phyloP scores from a whole-genome alignment of 2,113 vertebrate genomes.

The Ageneiosus marmoratus region DNA sequence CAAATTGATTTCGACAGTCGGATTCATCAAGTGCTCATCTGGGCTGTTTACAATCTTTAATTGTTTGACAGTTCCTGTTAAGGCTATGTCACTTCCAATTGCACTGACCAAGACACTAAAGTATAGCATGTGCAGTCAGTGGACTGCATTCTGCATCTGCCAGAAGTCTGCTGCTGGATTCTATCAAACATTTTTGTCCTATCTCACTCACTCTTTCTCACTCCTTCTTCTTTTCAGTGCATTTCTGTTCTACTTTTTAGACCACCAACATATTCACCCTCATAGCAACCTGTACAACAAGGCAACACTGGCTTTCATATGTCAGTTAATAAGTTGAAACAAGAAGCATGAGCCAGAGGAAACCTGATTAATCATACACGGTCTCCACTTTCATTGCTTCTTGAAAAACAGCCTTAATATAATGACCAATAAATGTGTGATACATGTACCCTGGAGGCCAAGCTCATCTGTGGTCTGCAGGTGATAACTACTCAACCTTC shows the following conservation, averaged over 20 bases:
- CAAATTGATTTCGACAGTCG: constrained; percentile 68
- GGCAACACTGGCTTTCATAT: constrained; percentile 14
- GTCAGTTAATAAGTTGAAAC: constrained; percentile 30
- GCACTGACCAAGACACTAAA: constrained; percentile 56
- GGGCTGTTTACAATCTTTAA: constrained; percentile 72
- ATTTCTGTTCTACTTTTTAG: neutral
- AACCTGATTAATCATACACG: constrained; percentile 20
- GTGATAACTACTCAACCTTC: constrained; percentile 74
- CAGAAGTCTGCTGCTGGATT: constrained; percentile 47
- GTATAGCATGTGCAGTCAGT: constrained; percentile 54
- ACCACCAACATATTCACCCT: neutral
- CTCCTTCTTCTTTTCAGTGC: neutral
- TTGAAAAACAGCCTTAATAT: constrained; percentile 61
- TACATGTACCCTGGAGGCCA: constrained; percentile 63
- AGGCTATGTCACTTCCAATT: constrained; percentile 74
- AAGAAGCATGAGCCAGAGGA: constrained; percentile 34
- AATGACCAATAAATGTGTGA: constrained; percentile 66
- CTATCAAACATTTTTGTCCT: constrained; percentile 54
- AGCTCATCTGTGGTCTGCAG: constrained; percentile 68
- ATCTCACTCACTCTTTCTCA: constrained; percentile 36
- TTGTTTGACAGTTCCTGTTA: constrained; percentile 75
- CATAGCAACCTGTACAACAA: neutral
- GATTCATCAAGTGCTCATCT: constrained; percentile 72
- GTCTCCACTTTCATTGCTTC: constrained; percentile 37
- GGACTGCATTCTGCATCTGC: constrained; percentile 53